Base-by-base conservation (phyloP, 2,888 invertebrate species). In the Lydus trimaculatus region DNA sequence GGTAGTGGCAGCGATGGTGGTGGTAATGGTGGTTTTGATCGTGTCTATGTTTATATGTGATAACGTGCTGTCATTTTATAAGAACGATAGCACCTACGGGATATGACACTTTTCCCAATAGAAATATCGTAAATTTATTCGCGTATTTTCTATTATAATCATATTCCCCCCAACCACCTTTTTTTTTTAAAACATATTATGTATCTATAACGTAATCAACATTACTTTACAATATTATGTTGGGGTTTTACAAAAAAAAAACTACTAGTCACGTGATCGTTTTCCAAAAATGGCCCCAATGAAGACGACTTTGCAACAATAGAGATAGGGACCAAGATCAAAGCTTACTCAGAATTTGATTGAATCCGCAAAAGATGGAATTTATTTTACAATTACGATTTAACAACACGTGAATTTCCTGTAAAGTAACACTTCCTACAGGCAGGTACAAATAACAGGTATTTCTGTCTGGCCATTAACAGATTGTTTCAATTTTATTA, bases 61-160 rank as follows among this genome's bases (percentile, higher is more conserved):
- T 84, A 84, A 82, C 78, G 56, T 56, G 80, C 82, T 84, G 84
- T 84, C 84, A 84, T 83, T 83, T 80, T 75, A 76, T 79, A 85
- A 85, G 84, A 85, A 84, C 81, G 84, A 85, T 85, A 79, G 83
- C 78, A 82, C 84, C 84, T 79, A 79, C 78, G 84, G 84, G 84
- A 84, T 77, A 74, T 73, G 72, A 74, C 73, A 62, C 75, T 79
- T 79, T 79, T 83, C 83, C 83, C 84, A 74, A 79, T 79, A 83
- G 83, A 83, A 83, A 83, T 83, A 82, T 80, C 75, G 72, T 75
- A 81, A 83, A 83, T 82, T 81, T 81, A 82, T 82, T 80, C 79
- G 71, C 75, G 61, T 61, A 61, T 39, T 81, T 79, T 77, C 75
- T 79, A 79, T 80, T 77, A 78, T 79, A 80, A 80, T 80, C 77